Evolutionary conservation across 2,797 vertebrate genomes (phyloP).

Genomic region (Urosaurus nigricauda): DNA sequence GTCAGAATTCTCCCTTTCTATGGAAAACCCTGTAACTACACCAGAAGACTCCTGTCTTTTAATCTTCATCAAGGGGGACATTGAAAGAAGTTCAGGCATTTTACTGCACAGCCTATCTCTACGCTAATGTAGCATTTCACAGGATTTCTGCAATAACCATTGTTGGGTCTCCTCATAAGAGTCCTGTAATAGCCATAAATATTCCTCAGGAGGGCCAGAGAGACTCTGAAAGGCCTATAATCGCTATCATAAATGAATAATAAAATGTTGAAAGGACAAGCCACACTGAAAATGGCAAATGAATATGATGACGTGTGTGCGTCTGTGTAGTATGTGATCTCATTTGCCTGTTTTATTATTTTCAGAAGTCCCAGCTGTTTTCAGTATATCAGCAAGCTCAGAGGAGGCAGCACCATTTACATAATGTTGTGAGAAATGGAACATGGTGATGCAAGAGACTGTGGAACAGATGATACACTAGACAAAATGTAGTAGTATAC

Average conservation of each 20-base stretch:
- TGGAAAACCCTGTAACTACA: slow-evolving; percentile 67
- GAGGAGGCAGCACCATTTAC: slow-evolving; percentile 43
- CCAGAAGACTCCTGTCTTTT: slow-evolving; percentile 68
- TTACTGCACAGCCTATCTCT: slow-evolving; percentile 77
- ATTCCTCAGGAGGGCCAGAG: slow-evolving; percentile 83
- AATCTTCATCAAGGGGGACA: slow-evolving; percentile 79
- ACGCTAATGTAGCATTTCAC: slow-evolving; percentile 81
- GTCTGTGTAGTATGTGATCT: slow-evolving; percentile 72
- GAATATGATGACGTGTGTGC: slow-evolving; percentile 78
- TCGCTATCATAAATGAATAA: slow-evolving; percentile 86
- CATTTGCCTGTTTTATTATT: slow-evolving; percentile 80
- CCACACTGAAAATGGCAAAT: slow-evolving; percentile 82
- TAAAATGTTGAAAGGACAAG: slow-evolving; percentile 84
- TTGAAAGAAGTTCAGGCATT: slow-evolving; percentile 80
- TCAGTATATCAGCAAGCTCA: slow-evolving; percentile 69
- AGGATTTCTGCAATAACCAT: slow-evolving; percentile 82
- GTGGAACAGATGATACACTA: background rate
- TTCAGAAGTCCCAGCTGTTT: slow-evolving; percentile 77
- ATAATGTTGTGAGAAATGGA: slow-evolving; percentile 30
- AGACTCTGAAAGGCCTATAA: slow-evolving; percentile 82
- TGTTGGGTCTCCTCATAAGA: slow-evolving; percentile 83
- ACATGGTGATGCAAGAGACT: slow-evolving; percentile 11
- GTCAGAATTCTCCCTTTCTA: slow-evolving; percentile 68
- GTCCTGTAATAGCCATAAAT: slow-evolving; percentile 83
- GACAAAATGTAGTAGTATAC: background rate